A percentile compares a stretch with the other conserved stretches of the same genome.
These are phyloP conservation scores for Nephrotoma appendiculata DNA, from an alignment of 2,888 invertebrate genomes.

Conservation along the genomic window DNA sequence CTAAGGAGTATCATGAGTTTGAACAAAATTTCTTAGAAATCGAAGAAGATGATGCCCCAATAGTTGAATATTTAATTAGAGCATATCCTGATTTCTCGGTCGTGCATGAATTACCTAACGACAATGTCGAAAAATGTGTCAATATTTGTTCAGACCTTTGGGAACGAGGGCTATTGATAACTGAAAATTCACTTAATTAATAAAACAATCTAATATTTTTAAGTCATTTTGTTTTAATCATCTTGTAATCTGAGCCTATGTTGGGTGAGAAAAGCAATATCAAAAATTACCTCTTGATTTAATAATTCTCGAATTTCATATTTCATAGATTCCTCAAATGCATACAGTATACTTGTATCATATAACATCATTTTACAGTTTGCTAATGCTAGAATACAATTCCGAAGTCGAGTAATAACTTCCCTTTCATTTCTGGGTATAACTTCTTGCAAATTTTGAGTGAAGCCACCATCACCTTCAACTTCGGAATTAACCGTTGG, in stretches of 20 bases:
- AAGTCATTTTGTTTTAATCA: constrained; percentile 9
- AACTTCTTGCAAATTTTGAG: constrained; percentile 56
- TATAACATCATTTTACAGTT: constrained; percentile 80
- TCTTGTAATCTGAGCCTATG: constrained; percentile 46
- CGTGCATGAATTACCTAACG: constrained; percentile 55
- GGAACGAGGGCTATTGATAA: constrained; percentile 68
- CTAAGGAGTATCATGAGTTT: constrained; percentile 68
- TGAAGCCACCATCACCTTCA: constrained; percentile 55
- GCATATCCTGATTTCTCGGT: constrained; percentile 63
- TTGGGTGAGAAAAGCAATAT: constrained; percentile 66
- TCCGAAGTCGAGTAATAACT: constrained; percentile 75
- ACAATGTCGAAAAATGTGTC: constrained; percentile 49
- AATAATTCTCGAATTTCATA: constrained; percentile 66
- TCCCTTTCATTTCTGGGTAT: constrained; percentile 61
- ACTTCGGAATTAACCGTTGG: constrained; percentile 47
- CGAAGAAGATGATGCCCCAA: constrained; percentile 47
- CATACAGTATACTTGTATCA: constrained; percentile 82
- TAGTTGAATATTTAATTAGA: constrained; percentile 53
- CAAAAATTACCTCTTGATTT: constrained; percentile 70
- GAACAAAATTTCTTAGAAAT: constrained; percentile 67
- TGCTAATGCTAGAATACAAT: constrained; percentile 77
- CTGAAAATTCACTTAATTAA: constrained; percentile 22
- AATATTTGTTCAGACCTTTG: constrained; percentile 57
- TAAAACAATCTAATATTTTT: background rate
- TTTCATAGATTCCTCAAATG: constrained; percentile 77